Evolutionary conservation across 2,113 vertebrate species (phyloP).

Genomic region (Elgaria multicarinata): DNA sequence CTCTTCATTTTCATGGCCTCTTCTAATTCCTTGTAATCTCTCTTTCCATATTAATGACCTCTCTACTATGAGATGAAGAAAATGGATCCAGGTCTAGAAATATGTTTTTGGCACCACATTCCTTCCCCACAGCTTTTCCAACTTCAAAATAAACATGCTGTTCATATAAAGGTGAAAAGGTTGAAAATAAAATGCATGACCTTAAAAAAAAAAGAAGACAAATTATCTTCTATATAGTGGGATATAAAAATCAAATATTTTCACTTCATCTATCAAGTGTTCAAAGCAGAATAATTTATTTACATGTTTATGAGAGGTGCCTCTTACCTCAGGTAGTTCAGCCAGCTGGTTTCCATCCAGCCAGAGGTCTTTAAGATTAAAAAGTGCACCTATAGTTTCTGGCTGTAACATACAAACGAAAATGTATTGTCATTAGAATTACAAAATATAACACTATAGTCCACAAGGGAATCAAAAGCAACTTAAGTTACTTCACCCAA

Average conservation of each 20-base stretch:
- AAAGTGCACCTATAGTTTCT: constrained; percentile 93
- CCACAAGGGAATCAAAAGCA: neutral
- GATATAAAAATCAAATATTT: neutral
- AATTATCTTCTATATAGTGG: neutral
- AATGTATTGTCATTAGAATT: neutral
- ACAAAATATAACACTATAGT: neutral
- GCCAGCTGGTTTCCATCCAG: constrained; percentile 96
- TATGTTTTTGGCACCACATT: neutral
- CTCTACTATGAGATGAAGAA: neutral
- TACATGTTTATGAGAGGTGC: neutral
- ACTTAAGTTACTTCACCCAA: neutral
- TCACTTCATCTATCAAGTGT: neutral
- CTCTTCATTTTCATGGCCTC: neutral
- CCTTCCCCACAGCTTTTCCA: neutral
- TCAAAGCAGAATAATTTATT: constrained; percentile 4
- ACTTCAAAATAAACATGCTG: neutral
- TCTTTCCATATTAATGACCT: neutral
- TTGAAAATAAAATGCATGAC: neutral
- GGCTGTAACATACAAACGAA: constrained; percentile 79
- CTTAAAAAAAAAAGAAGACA: neutral
- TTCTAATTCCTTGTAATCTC: neutral
- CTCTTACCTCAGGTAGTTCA: constrained; percentile 91
- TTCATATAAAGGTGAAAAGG: neutral
- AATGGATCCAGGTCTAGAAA: neutral
- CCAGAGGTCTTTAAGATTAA: constrained; percentile 96